A percentile compares a stretch with the other conserved stretches of the same genome.
phyloP scores from a whole-genome alignment of 2,888 invertebrate genomes.

The Caenorhabditis macrosperma region DNA sequence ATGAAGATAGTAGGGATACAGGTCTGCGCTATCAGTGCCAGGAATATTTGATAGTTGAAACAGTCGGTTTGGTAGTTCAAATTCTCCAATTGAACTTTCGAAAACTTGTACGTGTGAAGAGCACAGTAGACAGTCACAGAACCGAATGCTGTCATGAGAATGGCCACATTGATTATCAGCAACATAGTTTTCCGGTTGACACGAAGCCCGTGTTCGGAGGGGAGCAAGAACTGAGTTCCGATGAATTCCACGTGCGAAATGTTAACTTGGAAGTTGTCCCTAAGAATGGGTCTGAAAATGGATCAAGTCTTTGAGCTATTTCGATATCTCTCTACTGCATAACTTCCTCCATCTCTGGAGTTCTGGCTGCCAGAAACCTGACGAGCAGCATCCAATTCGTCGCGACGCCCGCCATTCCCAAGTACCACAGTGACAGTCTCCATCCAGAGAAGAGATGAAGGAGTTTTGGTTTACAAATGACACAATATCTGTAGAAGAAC shows the following conservation, averaged over 20 bases:
- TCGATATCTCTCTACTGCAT: conserved; percentile 13
- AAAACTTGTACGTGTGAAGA: neutral
- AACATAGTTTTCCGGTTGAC: neutral
- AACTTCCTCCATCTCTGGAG: conserved; percentile 10
- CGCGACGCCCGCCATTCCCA: neutral
- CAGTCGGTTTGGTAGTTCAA: neutral
- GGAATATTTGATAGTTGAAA: conserved; percentile 5
- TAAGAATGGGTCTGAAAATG: too few species aligned
- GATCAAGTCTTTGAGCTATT: too few species aligned
- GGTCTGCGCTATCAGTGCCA: conserved; percentile 4
- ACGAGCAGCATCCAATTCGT: neutral
- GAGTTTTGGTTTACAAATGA: conserved; percentile 5
- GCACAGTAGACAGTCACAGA: conserved; percentile 7
- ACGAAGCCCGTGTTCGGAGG: too few species aligned
- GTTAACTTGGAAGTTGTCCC: conserved; percentile 3
- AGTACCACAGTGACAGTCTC: neutral
- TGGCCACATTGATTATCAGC: conserved; percentile 3
- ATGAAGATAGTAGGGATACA: conserved; percentile 21
- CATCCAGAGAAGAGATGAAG: neutral
- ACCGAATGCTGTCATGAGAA: conserved; percentile 1
- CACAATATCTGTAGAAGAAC: conserved; percentile 22
- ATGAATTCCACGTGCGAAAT: conserved; percentile 17
- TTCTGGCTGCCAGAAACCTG: neutral
- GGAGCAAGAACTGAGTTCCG: conserved; percentile 22
- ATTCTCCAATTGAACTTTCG: conserved; percentile 1